Percentiles rank a stretch among this genome's conserved stretches.
Conservation (phyloP, 2,888 invertebrate genomes). For the Acronicta psi region DNA sequence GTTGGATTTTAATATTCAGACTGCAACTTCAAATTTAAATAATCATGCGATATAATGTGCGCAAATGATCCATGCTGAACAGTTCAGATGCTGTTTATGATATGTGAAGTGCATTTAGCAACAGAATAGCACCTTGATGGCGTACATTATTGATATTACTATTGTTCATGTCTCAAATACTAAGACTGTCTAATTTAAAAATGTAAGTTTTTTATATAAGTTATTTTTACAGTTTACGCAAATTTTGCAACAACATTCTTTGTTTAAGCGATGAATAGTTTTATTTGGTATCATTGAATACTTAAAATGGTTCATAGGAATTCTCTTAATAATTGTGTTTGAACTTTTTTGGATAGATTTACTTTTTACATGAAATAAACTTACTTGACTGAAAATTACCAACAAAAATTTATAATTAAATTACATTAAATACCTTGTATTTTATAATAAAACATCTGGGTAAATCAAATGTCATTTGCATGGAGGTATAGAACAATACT, state of each 20-base stretch:
- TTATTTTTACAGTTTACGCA: constrained; percentile 18
- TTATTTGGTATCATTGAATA: constrained; percentile 11
- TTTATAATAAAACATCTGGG: background rate
- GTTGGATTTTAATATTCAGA: too few relatives aligned
- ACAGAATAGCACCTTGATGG: too few relatives aligned
- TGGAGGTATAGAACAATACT: background rate
- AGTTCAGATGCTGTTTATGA: too few relatives aligned
- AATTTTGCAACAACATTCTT: constrained; percentile 19
- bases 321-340: background rate
- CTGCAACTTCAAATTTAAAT: too few relatives aligned
- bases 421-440: too few relatives aligned
- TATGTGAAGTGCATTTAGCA: too few relatives aligned
- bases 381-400: too few relatives aligned
- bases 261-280: constrained; percentile 16
- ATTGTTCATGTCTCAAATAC: constrained; percentile 33
- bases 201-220: constrained; percentile 15
- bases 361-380: constrained; percentile 3
- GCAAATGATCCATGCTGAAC: too few relatives aligned
- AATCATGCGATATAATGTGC: too few relatives aligned
- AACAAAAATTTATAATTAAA: too few relatives aligned
- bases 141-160: background rate
- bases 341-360: background rate
- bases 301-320: background rate
- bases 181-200: constrained; percentile 14
- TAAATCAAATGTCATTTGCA: constrained; percentile 2